Base-by-base conservation (phyloP, 2,888 invertebrate species). In the Drosophila buzzatii region DNA sequence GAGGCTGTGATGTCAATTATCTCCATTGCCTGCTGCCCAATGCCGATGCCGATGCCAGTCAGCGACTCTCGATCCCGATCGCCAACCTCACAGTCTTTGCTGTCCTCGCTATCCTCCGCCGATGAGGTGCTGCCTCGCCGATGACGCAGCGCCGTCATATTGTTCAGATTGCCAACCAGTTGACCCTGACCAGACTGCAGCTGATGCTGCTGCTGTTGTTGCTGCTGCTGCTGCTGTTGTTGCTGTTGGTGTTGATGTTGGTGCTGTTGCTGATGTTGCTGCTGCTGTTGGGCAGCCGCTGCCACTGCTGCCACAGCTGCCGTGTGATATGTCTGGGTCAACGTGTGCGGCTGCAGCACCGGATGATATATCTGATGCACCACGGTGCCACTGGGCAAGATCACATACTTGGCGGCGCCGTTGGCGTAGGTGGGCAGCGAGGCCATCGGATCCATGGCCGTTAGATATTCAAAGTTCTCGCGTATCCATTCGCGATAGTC, bases 401-500 rank as follows among this genome's bases (percentile, higher is more conserved):
- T 82, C 79, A 92, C 83, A 72, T 89, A 92, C 57, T 92, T 92
- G 37, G 69, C 76, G 35, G 73, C 79, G 9, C 89, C 85, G 56
- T 86, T 86, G 0, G 90, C 49, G 56, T 79, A 79, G 31, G 85
- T 84, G 41, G 88, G 73, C 64, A 92, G 76, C n/a, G 92, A 89
- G 5, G 92, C 86, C 66, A 90, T 89, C 60, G 91, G 89, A 47
- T 89, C 85, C 57, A 91, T 85, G 60, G 91, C 79, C 51, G 91
- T 90, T 64, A 91, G 85, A 81, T 92, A 91, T 62, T 92, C 93
- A 80, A 92, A 93, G 64, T 92, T 92, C 49, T 93, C 92, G 55
- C 92, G 91, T 70, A 93, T 93, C 93, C 93, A 93, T 78, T 93
- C 92, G 59, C 93, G 92, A 93, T 95, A 95, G 92, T 95, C 95